Evolutionary conservation across 2,113 vertebrate species (phyloP), one percentile per base, ranked within the genome.

Genomic region (Scatophagus argus): DNA sequence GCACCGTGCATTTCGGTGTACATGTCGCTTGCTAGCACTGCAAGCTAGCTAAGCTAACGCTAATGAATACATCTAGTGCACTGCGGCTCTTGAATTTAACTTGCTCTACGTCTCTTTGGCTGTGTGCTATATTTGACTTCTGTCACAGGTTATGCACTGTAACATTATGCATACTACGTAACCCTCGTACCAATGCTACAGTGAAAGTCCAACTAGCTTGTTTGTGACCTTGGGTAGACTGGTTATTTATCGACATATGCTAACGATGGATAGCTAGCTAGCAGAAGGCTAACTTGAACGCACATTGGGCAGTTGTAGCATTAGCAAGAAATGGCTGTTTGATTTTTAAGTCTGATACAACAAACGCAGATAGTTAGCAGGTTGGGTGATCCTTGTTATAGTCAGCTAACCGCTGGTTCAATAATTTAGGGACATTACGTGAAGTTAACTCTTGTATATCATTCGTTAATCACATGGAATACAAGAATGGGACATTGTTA

Each of bases 141-240:
- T 34, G 8, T 47, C 23, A 2, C n/a, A 2, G 46, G 8, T 29
- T 38, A 0, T 36, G 17, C 8, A 19, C 23, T 5, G 10, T 23
- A 8, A 36, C 13, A 10, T 3, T 13, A 13, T 29, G 6, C 19
- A n/a, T 5, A n/a, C 8, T 3, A 16, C 7, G 10, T 19, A n/a
- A 58, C 14, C 0, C 1, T 2, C 1, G 5, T 41, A 34, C n/a
- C 12, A 0, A 8, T 0, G 23, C 29, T 43, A 17, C 41, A 31
- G 0, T 0, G 38, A 56, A 29, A 38, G 51, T n/a, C 10, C 14
- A 54, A 27, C 8, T 41, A 47, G 56, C 27, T 64, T 4, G 47
- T 89, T 88, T 51, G 74, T 93, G 92, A 93, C 92, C 92, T 93
- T 93, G 91, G 81, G 55, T 56, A 67, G 56, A 47, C 51, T 89